A percentile compares a stretch with the other conserved stretches of the same genome.
phyloP scores from a whole-genome alignment of 2,888 invertebrate genomes.

The Drosophila prolongata region DNA sequence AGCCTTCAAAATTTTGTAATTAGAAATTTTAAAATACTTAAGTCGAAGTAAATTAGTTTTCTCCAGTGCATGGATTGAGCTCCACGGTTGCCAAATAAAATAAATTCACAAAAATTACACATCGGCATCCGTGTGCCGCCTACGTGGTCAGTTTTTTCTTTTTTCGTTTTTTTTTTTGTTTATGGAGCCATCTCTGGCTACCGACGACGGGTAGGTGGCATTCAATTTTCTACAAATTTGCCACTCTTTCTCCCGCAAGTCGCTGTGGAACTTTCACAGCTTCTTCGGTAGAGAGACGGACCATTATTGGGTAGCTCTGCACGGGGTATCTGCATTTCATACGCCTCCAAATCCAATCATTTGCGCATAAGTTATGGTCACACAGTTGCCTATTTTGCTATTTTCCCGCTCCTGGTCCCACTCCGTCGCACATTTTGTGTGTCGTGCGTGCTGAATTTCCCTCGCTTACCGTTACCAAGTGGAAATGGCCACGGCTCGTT shows the following conservation, averaged over 20 bases:
- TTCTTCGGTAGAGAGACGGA: conserved; percentile 71
- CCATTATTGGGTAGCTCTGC: conserved; percentile 71
- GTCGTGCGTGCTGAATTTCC: conserved; percentile 76
- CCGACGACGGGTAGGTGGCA: conserved; percentile 52
- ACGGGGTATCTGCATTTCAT: conserved; percentile 61
- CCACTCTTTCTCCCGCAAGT: conserved; percentile 67
- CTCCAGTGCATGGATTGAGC: conserved; percentile 6
- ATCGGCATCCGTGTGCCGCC: conserved; percentile 72
- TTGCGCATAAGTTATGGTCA: conserved; percentile 83
- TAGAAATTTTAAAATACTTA: no score
- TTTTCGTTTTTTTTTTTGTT: neutral
- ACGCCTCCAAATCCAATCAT: conserved; percentile 80
- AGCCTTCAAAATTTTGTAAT: neutral
- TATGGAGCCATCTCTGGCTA: conserved; percentile 21
- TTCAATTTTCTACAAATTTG: conserved; percentile 72
- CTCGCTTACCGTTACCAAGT: conserved; percentile 72
- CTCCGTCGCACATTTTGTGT: conserved; percentile 29
- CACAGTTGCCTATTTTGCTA: conserved; percentile 61
- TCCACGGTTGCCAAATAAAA: conserved; percentile 52
- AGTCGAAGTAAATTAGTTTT: neutral
- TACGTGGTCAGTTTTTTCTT: conserved; percentile 58
- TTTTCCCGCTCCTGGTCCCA: conserved; percentile 33
- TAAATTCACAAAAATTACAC: conserved; percentile 66
- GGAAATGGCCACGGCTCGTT: conserved; percentile 70
- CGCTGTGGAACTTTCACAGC: conserved; percentile 71